These are phyloP conservation scores for Protaetia brevitarsis DNA, from an alignment of 1,140 invertebrate genomes.

Conservation along the genomic window DNA sequence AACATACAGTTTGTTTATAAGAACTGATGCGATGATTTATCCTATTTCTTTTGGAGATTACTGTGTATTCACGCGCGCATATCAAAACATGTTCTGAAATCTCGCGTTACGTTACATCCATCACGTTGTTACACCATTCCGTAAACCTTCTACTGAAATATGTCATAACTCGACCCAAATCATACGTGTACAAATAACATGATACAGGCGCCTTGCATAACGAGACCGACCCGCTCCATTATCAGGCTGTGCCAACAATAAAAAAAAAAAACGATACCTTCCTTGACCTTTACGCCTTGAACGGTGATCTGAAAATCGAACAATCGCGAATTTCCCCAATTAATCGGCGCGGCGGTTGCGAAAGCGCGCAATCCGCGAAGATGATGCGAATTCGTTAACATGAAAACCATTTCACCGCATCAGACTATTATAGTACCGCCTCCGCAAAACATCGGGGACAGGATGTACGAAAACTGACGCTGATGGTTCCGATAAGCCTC, in stretches of 20 bases:
- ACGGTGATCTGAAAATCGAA: slow-evolving; percentile 1
- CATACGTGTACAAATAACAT: not conserved
- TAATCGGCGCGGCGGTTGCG: no score
- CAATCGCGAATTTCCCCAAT: slow-evolving; percentile 1
- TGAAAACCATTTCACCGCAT: not conserved
- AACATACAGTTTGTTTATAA: no score
- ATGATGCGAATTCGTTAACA: not conserved
- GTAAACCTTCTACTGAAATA: not conserved
- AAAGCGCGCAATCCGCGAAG: not conserved
- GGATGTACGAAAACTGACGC: slow-evolving; percentile 5
- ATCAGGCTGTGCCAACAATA: not conserved
- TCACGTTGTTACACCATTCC: not conserved
- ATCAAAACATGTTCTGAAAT: not conserved
- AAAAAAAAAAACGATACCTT: slow-evolving; percentile 1
- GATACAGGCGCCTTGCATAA: slow-evolving; percentile 2
- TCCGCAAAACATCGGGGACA: not conserved
- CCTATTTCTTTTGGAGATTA: no score
- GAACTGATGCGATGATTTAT: no score
- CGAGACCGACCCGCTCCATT: not conserved
- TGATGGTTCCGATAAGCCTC: not conserved
- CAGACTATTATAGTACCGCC: not conserved
- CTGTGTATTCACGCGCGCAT: no score
- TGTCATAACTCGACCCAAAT: slow-evolving; percentile 16
- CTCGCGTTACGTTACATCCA: not conserved
- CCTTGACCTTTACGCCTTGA: slow-evolving; percentile 15